Evolutionary conservation across 2,888 invertebrate species (phyloP).

Genomic region (Lepidochitona cinerea): DNA sequence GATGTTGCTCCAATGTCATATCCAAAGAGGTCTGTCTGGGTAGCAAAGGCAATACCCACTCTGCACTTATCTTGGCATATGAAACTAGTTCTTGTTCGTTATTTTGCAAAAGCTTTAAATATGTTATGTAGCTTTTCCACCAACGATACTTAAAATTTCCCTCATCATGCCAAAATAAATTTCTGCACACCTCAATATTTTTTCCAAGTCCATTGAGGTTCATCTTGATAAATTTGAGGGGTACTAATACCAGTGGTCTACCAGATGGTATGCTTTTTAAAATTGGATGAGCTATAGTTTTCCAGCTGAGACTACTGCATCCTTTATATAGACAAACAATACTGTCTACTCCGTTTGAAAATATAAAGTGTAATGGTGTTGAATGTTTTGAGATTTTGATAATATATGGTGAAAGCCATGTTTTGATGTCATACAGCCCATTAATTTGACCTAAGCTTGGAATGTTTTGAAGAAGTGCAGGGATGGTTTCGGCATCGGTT

Average conservation of each 20-base stretch:
- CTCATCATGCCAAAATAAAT: background rate
- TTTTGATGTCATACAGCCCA: background rate
- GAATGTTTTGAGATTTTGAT: background rate
- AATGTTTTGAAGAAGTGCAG: constrained; percentile 2
- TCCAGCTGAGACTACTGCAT: background rate
- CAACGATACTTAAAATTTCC: background rate
- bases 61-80: background rate
- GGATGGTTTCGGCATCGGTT: constrained; percentile 21
- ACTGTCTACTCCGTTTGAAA: background rate
- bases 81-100: background rate
- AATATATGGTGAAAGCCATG: background rate
- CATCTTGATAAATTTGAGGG: background rate
- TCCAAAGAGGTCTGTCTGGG: background rate
- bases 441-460: background rate
- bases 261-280: background rate
- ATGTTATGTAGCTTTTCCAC: background rate
- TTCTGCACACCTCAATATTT: background rate
- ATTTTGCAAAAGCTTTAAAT: background rate
- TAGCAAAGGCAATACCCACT: background rate
- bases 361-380: background rate
- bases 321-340: background rate
- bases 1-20: background rate
- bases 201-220: background rate
- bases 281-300: background rate
- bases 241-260: background rate